Conservation (phyloP, 2,797 vertebrate genomes). For the Eospalax fontanierii region DNA sequence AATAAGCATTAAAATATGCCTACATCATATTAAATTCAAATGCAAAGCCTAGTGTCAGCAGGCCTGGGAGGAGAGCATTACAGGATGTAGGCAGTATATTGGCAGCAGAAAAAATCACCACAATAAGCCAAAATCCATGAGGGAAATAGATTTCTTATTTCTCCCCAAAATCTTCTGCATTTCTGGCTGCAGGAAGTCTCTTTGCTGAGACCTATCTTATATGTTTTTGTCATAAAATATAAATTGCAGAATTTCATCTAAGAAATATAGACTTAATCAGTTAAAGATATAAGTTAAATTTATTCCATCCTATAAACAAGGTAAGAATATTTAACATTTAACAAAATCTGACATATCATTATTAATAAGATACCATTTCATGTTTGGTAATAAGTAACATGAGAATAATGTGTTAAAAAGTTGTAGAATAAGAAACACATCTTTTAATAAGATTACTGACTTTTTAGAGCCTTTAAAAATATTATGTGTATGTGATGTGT, state of each 20-base stretch:
- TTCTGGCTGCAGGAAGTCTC: slow-evolving; percentile 33
- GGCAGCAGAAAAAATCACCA: not conserved
- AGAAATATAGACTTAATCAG: not conserved
- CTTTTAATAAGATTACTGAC: slow-evolving; percentile 1
- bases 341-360: slow-evolving; percentile 37
- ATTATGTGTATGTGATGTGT: not conserved
- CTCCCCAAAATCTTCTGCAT: not conserved
- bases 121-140: not conserved
- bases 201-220: slow-evolving; percentile 37
- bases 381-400: not conserved
- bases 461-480: not conserved
- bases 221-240: slow-evolving; percentile 51
- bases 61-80: not conserved
- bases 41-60: not conserved
- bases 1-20: slow-evolving; percentile 60
- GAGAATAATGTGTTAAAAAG: slow-evolving; percentile 29
- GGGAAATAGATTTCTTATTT: not conserved
- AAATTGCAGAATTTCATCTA: slow-evolving; percentile 58
- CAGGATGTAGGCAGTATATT: not conserved
- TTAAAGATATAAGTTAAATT: slow-evolving; percentile 59
- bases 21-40: not conserved
- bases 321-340: slow-evolving; percentile 42
- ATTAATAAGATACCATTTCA: not conserved
- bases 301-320: not conserved
- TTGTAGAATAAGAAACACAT: not conserved